Evolutionary conservation across 1,140 invertebrate species (phyloP).

Genomic region (Drosophila pruinosa): DNA sequence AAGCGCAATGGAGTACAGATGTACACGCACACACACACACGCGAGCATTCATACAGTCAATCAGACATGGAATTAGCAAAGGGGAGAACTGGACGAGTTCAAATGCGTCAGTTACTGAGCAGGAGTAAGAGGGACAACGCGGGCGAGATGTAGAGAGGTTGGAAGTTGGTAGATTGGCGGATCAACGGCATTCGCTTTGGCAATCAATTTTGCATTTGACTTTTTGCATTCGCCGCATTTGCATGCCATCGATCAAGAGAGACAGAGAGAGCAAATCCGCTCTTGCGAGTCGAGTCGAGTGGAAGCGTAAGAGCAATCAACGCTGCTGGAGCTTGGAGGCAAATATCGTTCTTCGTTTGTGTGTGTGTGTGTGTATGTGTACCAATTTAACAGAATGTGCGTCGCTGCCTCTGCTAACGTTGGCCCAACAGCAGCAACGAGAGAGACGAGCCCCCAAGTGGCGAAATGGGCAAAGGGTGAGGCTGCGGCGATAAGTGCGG

Average conservation of each 20-base stretch:
- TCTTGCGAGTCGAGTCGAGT: slow-evolving; percentile 11
- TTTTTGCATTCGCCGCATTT: slow-evolving; percentile 48
- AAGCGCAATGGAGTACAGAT: slow-evolving; percentile 26
- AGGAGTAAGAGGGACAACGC: background rate
- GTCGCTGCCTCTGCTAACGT: slow-evolving; percentile 31
- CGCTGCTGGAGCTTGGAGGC: slow-evolving; percentile 27
- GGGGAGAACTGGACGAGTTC: slow-evolving; percentile 28
- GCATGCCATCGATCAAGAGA: slow-evolving; percentile 41
- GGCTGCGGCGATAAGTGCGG: slow-evolving; percentile 37
- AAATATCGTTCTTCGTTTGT: slow-evolving; percentile 13
- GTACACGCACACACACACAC: background rate
- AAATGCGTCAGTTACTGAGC: slow-evolving; percentile 55
- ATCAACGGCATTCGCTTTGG: slow-evolving; percentile 50
- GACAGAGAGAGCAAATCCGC: slow-evolving; percentile 16
- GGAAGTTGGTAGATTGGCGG: slow-evolving; percentile 6
- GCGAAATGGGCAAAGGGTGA: slow-evolving; percentile 34
- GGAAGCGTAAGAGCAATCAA: slow-evolving; percentile 34
- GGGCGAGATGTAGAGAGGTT: background rate
- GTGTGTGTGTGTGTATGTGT: slow-evolving; percentile 6
- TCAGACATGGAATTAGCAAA: slow-evolving; percentile 46
- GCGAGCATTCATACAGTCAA: background rate
- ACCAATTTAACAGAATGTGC: slow-evolving; percentile 8
- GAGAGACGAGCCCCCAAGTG: slow-evolving; percentile 71
- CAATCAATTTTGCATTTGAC: slow-evolving; percentile 46
- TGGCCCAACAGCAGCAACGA: slow-evolving; percentile 19